These are phyloP conservation scores for Papio anubis DNA, from an alignment of 2,113 vertebrate genomes.

Conservation along the genomic window DNA sequence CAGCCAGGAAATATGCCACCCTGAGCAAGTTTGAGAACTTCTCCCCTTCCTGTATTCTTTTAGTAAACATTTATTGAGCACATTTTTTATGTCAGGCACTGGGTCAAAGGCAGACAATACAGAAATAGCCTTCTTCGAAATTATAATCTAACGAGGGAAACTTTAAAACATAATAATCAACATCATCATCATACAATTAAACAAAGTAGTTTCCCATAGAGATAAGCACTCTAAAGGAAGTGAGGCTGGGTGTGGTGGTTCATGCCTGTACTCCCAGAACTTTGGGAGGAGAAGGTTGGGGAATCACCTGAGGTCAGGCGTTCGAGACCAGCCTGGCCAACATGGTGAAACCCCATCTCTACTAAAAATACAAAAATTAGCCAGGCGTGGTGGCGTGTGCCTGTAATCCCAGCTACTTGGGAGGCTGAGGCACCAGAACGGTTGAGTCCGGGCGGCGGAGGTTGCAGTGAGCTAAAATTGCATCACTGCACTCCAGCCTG, in stretches of 20 bases:
- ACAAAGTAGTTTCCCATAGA: not conserved
- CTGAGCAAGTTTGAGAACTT: not conserved
- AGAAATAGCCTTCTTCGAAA: not conserved
- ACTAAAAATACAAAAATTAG: too few relatives aligned
- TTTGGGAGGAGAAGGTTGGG: not conserved
- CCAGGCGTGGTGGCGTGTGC: rapidly evolving
- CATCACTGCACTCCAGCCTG: not conserved
- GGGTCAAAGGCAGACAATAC: not conserved
- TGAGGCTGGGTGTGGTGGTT: not conserved
- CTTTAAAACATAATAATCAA: not conserved
- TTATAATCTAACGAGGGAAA: not conserved
- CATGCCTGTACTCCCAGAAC: not conserved
- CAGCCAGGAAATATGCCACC: not conserved
- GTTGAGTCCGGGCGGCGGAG: too few relatives aligned
- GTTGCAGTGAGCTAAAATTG: too few relatives aligned
- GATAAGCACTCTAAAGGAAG: too few relatives aligned
- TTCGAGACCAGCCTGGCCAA: not conserved
- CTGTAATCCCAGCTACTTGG: too few relatives aligned
- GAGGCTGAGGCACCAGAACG: too few relatives aligned
- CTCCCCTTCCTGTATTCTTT: not conserved
- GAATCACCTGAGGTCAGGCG: not conserved
- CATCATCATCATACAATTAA: not conserved
- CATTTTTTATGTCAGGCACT: not conserved
- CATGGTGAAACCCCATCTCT: not conserved
- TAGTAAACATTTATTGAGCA: not conserved